Percentiles rank a stretch among this genome's conserved stretches.
Conservation (phyloP, 2,113 vertebrate genomes). For the Microtus ochrogaster region DNA sequence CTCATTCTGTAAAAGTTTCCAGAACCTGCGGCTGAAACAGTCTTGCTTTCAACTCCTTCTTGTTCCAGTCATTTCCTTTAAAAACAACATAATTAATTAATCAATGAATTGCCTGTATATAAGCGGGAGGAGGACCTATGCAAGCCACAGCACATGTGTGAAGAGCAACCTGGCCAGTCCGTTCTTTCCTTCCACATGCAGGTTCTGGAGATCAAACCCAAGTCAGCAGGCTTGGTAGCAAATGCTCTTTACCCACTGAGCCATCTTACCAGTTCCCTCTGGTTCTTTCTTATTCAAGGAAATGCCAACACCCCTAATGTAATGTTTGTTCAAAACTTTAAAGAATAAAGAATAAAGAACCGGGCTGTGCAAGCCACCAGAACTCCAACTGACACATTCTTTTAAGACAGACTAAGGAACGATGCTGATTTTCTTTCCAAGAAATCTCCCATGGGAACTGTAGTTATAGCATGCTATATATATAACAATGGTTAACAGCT, state of each 20-base stretch:
- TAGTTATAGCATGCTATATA: background rate
- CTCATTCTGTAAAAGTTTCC: background rate
- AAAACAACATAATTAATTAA: background rate
- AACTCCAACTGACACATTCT: background rate
- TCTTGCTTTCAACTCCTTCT: background rate
- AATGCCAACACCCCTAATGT: background rate
- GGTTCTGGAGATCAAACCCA: background rate
- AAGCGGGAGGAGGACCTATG: background rate
- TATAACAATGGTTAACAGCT: background rate
- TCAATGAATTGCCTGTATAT: background rate
- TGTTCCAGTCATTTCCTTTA: background rate
- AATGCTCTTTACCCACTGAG: background rate
- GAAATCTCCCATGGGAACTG: background rate
- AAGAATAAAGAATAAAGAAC: background rate
- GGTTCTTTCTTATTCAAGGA: background rate
- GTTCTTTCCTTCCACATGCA: background rate
- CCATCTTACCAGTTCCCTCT: background rate
- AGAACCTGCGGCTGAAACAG: constrained; percentile 11
- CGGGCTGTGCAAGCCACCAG: background rate
- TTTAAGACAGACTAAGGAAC: background rate
- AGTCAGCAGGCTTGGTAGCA: background rate
- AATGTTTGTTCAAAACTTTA: background rate
- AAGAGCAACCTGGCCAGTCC: background rate
- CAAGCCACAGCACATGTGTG: background rate
- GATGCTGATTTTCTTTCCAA: background rate